A percentile compares a stretch with the other conserved stretches of the same genome.
Conservation (phyloP, 2,888 invertebrate species). For the Ochlodes sylvanus region DNA sequence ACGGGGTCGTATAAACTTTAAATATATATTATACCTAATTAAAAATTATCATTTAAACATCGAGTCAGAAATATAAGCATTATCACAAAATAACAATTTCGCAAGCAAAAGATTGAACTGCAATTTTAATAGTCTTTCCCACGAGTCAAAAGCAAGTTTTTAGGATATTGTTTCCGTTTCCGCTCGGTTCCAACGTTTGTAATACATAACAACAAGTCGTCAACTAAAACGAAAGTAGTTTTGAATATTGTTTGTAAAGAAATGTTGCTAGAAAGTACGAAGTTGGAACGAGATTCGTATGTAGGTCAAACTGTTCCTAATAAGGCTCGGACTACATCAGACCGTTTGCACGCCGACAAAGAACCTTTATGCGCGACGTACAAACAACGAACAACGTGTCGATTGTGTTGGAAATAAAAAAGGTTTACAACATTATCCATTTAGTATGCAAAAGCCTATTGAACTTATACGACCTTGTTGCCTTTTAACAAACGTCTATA, state of each 20-base stretch:
- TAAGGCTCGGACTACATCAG: conserved; percentile 30
- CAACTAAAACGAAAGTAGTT: conserved; percentile 44
- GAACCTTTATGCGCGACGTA: neutral
- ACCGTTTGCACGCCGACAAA: conserved; percentile 2
- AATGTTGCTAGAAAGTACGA: conserved; percentile 49
- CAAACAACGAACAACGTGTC: neutral
- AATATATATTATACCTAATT: too few relatives aligned
- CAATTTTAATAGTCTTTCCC: conserved; percentile 20
- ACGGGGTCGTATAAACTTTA: neutral
- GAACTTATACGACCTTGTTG: too few relatives aligned
- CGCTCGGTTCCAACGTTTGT: conserved; percentile 14
- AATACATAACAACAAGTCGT: conserved; percentile 11
- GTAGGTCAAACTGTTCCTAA: conserved; percentile 47
- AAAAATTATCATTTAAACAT: neutral
- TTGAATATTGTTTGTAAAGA: conserved; percentile 44
- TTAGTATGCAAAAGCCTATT: too few relatives aligned
- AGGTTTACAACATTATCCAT: too few relatives aligned
- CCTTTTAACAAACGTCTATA: too few relatives aligned
- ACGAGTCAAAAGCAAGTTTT: conserved; percentile 14
- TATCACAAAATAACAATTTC: neutral
- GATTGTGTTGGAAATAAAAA: neutral
- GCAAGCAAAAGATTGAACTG: neutral
- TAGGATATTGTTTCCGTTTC: conserved; percentile 30
- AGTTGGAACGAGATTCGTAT: conserved; percentile 47
- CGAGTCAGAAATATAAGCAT: neutral